Percentiles rank a stretch among this genome's conserved stretches.
Evolutionary conservation across 2,888 invertebrate genomes (phyloP).

Genomic region (Melitaea athalia): DNA sequence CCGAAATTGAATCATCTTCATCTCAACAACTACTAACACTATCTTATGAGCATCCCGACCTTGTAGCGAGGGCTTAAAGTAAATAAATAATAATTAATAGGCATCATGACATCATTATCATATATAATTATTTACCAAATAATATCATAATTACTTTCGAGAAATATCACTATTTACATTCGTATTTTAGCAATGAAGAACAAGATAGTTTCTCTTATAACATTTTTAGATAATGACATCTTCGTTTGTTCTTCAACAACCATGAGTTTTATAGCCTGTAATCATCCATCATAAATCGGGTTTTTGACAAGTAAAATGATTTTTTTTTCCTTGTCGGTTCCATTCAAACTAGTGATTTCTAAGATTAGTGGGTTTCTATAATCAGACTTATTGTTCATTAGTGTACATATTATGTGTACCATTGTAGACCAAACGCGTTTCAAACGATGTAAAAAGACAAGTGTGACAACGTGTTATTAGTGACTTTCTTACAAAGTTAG

Average conservation of each 20-base stretch:
- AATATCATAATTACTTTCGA: background rate
- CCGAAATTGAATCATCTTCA: background rate
- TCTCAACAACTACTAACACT: background rate
- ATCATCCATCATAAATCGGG: too few relatives aligned
- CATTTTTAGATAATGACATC: background rate
- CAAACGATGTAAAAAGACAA: background rate
- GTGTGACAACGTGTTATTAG: background rate
- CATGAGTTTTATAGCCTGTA: too few relatives aligned
- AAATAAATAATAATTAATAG: background rate
- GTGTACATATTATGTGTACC: background rate
- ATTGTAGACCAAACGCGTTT: background rate
- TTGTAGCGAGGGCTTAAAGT: background rate
- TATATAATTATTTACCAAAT: conserved; percentile 1
- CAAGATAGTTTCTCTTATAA: background rate
- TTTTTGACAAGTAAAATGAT: too few relatives aligned
- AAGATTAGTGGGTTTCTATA: too few relatives aligned
- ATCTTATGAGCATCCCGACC: background rate
- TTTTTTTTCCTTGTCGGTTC: too few relatives aligned
- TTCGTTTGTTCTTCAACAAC: background rate
- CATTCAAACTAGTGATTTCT: too few relatives aligned
- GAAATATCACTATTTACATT: background rate
- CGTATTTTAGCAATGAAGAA: background rate
- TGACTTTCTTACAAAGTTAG: background rate
- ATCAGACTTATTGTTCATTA: too few relatives aligned
- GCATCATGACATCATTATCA: background rate